Evolutionary conservation across 1,140 invertebrate genomes (phyloP).

Genomic region (Maniola jurtina): DNA sequence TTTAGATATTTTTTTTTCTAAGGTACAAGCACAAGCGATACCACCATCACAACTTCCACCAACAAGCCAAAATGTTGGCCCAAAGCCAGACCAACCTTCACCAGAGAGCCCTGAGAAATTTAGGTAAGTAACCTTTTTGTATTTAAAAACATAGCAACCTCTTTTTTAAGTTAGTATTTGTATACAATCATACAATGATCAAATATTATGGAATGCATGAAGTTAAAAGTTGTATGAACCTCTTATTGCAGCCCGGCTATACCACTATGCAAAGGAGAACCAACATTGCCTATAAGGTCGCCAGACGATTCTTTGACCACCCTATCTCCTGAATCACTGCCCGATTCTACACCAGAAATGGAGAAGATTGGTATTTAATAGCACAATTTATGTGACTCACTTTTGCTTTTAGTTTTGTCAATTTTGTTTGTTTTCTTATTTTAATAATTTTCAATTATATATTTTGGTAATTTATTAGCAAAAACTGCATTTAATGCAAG

Average conservation of each 20-base stretch:
- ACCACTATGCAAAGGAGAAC: conserved; percentile 79
- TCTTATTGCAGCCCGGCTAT: conserved; percentile 77
- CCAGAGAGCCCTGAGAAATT: conserved; percentile 47
- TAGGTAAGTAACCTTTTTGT: conserved; percentile 38
- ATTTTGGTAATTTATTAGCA: too few species aligned
- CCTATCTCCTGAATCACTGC: conserved; percentile 57
- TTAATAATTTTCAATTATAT: too few species aligned
- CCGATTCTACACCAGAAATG: conserved; percentile 49
- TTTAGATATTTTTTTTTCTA: not conserved
- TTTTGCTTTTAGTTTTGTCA: too few species aligned
- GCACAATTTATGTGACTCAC: too few species aligned
- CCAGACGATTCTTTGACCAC: conserved; percentile 63
- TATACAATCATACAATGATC: too few species aligned
- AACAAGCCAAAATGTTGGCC: conserved; percentile 23
- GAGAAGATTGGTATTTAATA: conserved; percentile 54
- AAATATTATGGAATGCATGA: too few species aligned
- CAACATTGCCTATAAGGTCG: conserved; percentile 65
- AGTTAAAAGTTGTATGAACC: conserved; percentile 7
- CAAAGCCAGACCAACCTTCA: conserved; percentile 23
- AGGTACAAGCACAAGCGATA: conserved; percentile 13
- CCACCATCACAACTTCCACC: conserved; percentile 33
- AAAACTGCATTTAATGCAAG: too few species aligned
- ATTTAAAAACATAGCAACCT: not conserved
- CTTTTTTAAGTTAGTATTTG: too few species aligned
- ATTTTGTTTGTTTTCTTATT: not conserved